A percentile compares a stretch with the other conserved stretches of the same genome.
Evolutionary conservation across 2,888 invertebrate species (phyloP).

Genomic region (Ophonus ardosiacus): DNA sequence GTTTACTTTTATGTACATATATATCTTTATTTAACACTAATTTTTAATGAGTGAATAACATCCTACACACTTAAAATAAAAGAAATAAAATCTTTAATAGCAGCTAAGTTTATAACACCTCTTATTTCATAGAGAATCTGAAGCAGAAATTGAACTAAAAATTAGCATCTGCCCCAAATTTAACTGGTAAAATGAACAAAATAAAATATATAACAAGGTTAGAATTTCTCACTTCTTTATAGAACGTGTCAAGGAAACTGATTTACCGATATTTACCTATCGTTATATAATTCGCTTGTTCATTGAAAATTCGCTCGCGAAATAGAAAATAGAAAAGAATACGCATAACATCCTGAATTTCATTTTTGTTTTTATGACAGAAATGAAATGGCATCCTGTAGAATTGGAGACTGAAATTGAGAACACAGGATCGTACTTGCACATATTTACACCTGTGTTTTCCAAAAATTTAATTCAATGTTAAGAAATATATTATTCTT

Average conservation of each 20-base stretch:
- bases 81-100: neutral
- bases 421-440: conserved; percentile 7
- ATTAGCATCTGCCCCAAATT: conserved; percentile 19
- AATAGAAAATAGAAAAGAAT: conserved; percentile 55
- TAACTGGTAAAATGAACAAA: conserved; percentile 25
- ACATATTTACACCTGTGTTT: neutral
- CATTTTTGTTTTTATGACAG: conserved; percentile 51
- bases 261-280: conserved; percentile 62
- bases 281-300: conserved; percentile 59
- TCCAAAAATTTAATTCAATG: neutral
- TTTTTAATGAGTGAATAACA: conserved; percentile 36
- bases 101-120: neutral
- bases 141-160: conserved; percentile 1
- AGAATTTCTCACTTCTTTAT: conserved; percentile 37
- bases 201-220: conserved; percentile 52
- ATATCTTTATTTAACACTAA: conserved; percentile 27
- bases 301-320: conserved; percentile 48
- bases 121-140: neutral
- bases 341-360: conserved; percentile 43
- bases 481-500: neutral
- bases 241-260: conserved; percentile 47
- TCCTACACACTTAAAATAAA: neutral
- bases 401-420: conserved; percentile 53
- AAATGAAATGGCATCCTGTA: conserved; percentile 43
- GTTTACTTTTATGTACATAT: conserved; percentile 19